These are phyloP conservation scores for Isaurus tuberculatus DNA, from an alignment of 92 coral and sea anemone genomes.

Conservation along the genomic window DNA sequence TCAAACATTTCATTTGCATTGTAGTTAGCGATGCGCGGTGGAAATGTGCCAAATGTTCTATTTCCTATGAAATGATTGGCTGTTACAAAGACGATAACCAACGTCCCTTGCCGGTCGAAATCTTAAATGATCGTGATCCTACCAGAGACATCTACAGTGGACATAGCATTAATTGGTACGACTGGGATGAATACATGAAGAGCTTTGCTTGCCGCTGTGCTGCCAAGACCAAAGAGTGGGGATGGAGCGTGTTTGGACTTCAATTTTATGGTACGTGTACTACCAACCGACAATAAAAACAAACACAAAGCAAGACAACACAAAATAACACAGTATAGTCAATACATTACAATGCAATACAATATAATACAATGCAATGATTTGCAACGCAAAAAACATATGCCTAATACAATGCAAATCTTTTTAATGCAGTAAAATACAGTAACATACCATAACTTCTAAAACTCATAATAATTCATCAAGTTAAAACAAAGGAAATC, in stretches of 20 bases:
- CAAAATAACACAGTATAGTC: too few species aligned
- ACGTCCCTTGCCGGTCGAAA: slow-evolving; percentile 69
- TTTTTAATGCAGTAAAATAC: too few species aligned
- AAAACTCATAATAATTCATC: too few species aligned
- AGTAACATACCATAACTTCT: too few species aligned
- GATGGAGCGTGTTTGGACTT: slow-evolving; percentile 76
- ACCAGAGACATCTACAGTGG: slow-evolving; percentile 67
- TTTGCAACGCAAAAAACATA: too few species aligned
- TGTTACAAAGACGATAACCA: slow-evolving; percentile 63
- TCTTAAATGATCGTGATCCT: slow-evolving; percentile 83
- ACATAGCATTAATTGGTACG: slow-evolving; percentile 65
- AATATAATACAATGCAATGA: background rate
- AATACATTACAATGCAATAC: too few species aligned
- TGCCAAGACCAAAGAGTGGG: slow-evolving; percentile 51
- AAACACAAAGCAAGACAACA: background rate
- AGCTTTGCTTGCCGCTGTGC: slow-evolving; percentile 73
- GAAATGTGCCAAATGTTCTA: slow-evolving; percentile 65
- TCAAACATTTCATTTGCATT: background rate
- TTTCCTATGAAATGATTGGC: slow-evolving; percentile 63
- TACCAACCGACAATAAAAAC: background rate
- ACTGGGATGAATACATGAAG: slow-evolving; percentile 80
- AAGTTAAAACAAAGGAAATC: background rate
- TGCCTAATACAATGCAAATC: too few species aligned
- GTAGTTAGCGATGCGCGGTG: slow-evolving; percentile 41
- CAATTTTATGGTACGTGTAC: slow-evolving; percentile 81